Evolutionary conservation across 2,888 invertebrate species (phyloP), one percentile per base, ranked within the genome.

Genomic region (Ecliptopera silaceata): DNA sequence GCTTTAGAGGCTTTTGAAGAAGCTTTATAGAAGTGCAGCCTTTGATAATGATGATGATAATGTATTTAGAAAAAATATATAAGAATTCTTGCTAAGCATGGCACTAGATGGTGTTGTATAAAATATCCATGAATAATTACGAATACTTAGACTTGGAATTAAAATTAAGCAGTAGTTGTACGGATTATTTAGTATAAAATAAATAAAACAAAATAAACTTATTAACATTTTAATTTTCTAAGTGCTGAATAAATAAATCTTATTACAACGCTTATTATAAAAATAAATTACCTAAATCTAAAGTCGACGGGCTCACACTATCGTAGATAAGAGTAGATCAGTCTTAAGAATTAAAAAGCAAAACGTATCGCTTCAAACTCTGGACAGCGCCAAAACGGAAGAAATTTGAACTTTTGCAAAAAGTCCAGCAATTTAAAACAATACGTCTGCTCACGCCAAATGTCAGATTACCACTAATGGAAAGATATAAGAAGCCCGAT

Each of bases 231-330:
- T 79, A 84, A 79, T 81, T 75, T 71, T 79, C 76, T 80, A 75
- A 74, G 85, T 89, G 88, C 84, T 80, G 84, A 88, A 89, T 90
- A 90, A 90, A 91, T 89, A 89, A 81, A 63, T 69, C 83, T 88
- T 82, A 84, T 61, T 64, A 59, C 61, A 66, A 69, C 67, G 79
- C 77, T 84, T 79, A 78, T 43, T 80, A 80, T 82, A 64, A 69
- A 66, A 63, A 83, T 85, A 87, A 88, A 84, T 87, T 88, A 90
- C 68, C 49, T 61, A 69, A 36, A 67, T 73, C 71, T 80, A 84
- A 88, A 86, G 86, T 88, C 90, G 90, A 91, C 90, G 90, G 88
- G 86, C 84, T 90, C 90, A 87, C 88, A 81, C 84, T 77, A 81
- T 80, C 74, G 74, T 73, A 72, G 76, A 75, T 67, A 72, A 73